Evolutionary conservation across 64 coral and sea anemone genomes (phyloP).

Genomic region (Porites lutea): DNA sequence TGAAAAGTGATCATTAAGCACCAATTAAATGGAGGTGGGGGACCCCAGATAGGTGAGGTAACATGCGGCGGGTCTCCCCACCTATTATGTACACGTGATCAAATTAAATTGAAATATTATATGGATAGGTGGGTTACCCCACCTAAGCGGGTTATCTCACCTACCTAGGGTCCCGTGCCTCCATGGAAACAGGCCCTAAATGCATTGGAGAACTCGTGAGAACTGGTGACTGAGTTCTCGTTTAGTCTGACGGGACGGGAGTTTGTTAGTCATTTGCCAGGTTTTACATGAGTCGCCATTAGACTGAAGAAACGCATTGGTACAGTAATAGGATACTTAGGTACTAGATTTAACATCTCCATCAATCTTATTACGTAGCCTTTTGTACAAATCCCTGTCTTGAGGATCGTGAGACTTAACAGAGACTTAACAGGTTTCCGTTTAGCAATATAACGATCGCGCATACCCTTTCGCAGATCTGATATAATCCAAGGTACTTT

Average conservation of each 20-base stretch:
- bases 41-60: no score
- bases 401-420: conserved; percentile 11
- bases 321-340: conserved; percentile 9
- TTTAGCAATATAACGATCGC: no score
- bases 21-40: background rate
- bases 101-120: no score
- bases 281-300: conserved; percentile 41
- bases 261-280: conserved; percentile 46
- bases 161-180: no score
- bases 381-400: conserved; percentile 8
- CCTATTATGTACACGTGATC: no score
- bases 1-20: no score
- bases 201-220: background rate
- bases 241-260: conserved; percentile 8
- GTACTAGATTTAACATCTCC: conserved; percentile 19
- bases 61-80: no score
- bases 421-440: background rate
- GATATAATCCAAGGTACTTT: conserved; percentile 56
- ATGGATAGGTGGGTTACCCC: no score
- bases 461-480: no score
- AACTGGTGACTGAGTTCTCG: background rate
- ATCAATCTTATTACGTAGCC: background rate
- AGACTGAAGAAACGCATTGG: conserved; percentile 8
- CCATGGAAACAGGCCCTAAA: background rate
- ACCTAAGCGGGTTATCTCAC: no score